Evolutionary conservation across 1,140 invertebrate species (phyloP).

Genomic region (Drosophila trapezifrons): DNA sequence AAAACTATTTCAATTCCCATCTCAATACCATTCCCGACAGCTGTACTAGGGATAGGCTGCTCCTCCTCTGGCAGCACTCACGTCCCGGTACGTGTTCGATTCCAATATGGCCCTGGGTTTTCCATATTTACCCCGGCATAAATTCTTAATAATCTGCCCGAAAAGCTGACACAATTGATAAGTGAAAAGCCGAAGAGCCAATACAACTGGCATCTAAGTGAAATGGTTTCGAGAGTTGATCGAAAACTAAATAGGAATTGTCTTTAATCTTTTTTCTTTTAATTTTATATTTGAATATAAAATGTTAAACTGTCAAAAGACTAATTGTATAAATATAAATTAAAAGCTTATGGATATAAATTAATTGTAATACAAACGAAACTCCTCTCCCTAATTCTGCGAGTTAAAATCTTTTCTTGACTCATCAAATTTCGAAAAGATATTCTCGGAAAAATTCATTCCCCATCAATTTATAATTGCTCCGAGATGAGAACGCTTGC

Average conservation of each 20-base stretch:
- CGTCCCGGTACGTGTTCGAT: conserved; percentile 67
- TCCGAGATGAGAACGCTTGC: neutral
- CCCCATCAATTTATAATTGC: conserved; percentile 17
- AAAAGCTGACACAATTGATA: conserved; percentile 49
- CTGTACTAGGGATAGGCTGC: conserved; percentile 22
- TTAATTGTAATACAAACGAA: too few relatives aligned
- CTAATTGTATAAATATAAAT: too few relatives aligned
- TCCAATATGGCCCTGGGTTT: conserved; percentile 56
- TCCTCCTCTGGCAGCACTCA: conserved; percentile 33
- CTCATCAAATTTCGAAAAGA: conserved; percentile 6
- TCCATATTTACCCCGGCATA: conserved; percentile 46
- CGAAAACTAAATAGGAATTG: neutral
- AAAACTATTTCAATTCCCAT: conserved; percentile 52
- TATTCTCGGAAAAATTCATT: neutral
- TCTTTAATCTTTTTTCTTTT: too few relatives aligned
- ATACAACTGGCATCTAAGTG: conserved; percentile 5
- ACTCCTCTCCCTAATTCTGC: neutral
- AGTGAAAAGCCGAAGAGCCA: conserved; percentile 34
- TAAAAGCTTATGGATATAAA: too few relatives aligned
- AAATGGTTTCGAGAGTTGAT: neutral
- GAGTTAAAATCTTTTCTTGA: neutral
- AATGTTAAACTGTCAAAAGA: too few relatives aligned
- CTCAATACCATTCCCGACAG: conserved; percentile 11
- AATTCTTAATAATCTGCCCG: conserved; percentile 37
- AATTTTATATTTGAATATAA: too few relatives aligned